Evolutionary conservation across 2,888 invertebrate genomes (phyloP).

Genomic region (Folsomia manolachei): DNA sequence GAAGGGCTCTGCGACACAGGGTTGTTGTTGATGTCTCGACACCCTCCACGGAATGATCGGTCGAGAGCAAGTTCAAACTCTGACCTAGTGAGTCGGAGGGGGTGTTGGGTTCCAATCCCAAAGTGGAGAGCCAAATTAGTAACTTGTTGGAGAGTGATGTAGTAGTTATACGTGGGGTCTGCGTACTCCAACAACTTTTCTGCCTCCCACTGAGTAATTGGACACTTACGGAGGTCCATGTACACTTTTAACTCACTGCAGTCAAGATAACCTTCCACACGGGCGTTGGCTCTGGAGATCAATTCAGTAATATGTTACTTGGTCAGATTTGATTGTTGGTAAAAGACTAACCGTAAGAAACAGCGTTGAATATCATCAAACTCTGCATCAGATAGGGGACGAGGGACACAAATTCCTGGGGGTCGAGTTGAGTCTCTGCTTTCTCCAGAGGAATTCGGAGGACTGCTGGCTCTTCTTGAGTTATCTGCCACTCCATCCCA

Average conservation of each 20-base stretch:
- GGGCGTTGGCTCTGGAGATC: not conserved
- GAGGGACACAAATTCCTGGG: not conserved
- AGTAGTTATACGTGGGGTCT: constrained; percentile 11
- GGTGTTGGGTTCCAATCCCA: constrained; percentile 3
- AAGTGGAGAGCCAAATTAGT: not conserved
- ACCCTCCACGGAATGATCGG: not conserved
- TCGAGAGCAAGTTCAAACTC: not conserved
- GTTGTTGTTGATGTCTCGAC: not conserved
- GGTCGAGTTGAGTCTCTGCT: not conserved
- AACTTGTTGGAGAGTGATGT: constrained; percentile 12
- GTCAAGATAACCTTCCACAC: constrained; percentile 9
- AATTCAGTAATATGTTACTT: not conserved
- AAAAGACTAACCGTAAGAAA: constrained; percentile 1
- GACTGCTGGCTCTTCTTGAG: not conserved
- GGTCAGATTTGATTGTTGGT: not conserved
- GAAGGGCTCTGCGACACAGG: not conserved
- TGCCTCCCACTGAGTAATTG: constrained; percentile 11
- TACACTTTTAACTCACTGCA: not conserved
- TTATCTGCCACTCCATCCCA: not conserved
- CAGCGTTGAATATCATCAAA: constrained; percentile 4
- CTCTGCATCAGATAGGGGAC: not conserved
- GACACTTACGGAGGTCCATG: constrained; percentile 10
- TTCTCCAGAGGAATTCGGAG: not conserved
- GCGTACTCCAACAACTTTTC: constrained; percentile 7
- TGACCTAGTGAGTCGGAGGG: constrained; percentile 2